Base-by-base conservation (phyloP, 2,113 vertebrate species). In the Vidua chalybeata region DNA sequence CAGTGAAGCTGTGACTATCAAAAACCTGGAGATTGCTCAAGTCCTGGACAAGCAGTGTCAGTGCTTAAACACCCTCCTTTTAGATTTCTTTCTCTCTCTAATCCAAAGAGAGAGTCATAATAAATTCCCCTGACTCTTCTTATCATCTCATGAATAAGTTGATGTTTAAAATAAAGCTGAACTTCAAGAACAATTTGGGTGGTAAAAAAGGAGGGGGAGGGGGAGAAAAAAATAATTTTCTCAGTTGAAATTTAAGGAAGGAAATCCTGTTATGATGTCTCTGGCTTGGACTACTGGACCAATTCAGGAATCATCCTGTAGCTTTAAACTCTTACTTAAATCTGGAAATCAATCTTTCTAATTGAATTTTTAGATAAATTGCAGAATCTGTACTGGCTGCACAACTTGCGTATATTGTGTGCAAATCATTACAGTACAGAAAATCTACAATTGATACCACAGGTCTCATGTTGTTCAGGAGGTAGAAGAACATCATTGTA, bases 401-500 rank as follows among this genome's bases (percentile, higher is more conserved):
- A 4, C 33, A 51, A 41, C 8, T 83, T 55, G 66, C 43, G 51
- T 83, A 33, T 87, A 66, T 62, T 79, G 33, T 59, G 27, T 76
- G 24, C 74, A 85, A 92, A 71, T 91, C 51, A 74, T 63, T 55
- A 83, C 14, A 72, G 68, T 3, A 1, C 56, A 83, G 90, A 87
- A 84, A 80, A 61, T 58, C 43, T 91, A 35, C 43, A 84, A 6
- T 9, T 87, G 45, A 75, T 89, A 33, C 51, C 77, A 6, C 46
- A 56, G 33, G 17, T 96, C 46, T 93, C 87, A 87, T 93, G 64
- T 63, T 90, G 67, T 66, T 94, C 81, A 73, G 66, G 58, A 93
- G 39, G 56, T 20, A 66, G 73, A 91, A 61, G 79, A 79, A 78
- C 83, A 89, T 80, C n/a, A 45, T 94, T 71, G 26, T 75, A 94